Evolutionary conservation across 2,888 invertebrate species (phyloP).

Genomic region (Monopis laevigella): DNA sequence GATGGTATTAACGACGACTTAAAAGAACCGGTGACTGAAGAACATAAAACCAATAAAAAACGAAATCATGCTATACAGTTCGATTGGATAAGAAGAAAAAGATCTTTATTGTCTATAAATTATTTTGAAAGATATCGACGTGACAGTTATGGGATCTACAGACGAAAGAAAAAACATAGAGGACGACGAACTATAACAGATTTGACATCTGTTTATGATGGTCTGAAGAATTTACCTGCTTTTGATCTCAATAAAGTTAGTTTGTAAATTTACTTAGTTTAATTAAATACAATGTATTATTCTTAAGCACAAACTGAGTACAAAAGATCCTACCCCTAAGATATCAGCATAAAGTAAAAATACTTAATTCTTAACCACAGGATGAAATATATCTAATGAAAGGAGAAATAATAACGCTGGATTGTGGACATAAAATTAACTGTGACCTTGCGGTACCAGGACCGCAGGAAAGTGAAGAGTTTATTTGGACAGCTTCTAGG

Average conservation of each 20-base stretch:
- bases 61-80: no score
- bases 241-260: constrained; percentile 24
- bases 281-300: no score
- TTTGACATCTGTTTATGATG: constrained; percentile 19
- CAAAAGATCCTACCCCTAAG: no score
- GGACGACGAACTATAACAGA: constrained; percentile 23
- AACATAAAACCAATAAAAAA: no score
- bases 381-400: constrained; percentile 27
- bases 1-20: no score
- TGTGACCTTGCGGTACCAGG: not conserved
- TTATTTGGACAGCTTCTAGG: constrained; percentile 27
- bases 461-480: not conserved
- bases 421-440: constrained; percentile 21
- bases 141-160: constrained; percentile 31
- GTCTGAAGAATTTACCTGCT: constrained; percentile 27
- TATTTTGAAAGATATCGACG: constrained; percentile 27
- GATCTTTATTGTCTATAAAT: constrained; percentile 21
- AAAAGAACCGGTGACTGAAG: not conserved
- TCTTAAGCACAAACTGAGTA: no score
- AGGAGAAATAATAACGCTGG: constrained; percentile 27
- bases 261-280: not conserved
- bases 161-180: constrained; percentile 21
- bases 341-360: no score
- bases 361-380: no score
- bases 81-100: constrained; percentile 32